A percentile compares a stretch with the other conserved stretches of the same genome.
phyloP scores from a whole-genome alignment of 1,140 invertebrate species.

The Drosophila gunungcola region DNA sequence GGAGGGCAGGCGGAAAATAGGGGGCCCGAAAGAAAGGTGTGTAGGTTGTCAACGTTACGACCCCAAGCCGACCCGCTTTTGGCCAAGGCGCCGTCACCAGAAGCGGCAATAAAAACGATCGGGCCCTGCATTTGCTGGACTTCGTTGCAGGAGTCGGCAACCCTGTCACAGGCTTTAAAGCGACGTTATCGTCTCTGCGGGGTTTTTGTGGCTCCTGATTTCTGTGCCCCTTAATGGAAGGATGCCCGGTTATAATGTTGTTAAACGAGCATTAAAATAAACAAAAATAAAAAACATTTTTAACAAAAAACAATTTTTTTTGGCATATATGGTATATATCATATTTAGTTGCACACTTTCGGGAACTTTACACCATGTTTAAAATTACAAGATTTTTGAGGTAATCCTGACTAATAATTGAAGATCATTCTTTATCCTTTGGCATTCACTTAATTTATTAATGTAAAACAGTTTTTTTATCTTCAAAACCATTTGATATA shows the following conservation, averaged over 20 bases:
- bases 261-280: too few species aligned
- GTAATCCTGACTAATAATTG: too few species aligned
- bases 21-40: slow-evolving; percentile 1
- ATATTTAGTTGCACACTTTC: too few species aligned
- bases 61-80: slow-evolving; percentile 54
- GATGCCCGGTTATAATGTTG: background rate
- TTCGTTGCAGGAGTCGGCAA: slow-evolving; percentile 9
- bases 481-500: too few species aligned
- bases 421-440: too few species aligned
- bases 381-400: too few species aligned
- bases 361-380: too few species aligned
- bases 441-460: too few species aligned
- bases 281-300: too few species aligned
- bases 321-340: too few species aligned
- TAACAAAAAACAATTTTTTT: too few species aligned
- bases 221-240: background rate
- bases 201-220: slow-evolving; percentile 14
- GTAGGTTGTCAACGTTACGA: slow-evolving; percentile 77
- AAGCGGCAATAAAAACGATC: slow-evolving; percentile 44
- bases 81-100: slow-evolving; percentile 62
- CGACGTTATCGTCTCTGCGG: slow-evolving; percentile 40
- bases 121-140: slow-evolving; percentile 40
- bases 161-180: slow-evolving; percentile 42
- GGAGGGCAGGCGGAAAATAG: background rate
- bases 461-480: too few species aligned